Conservation (phyloP, 2,888 invertebrate species). For the Trisateles emortualis region DNA sequence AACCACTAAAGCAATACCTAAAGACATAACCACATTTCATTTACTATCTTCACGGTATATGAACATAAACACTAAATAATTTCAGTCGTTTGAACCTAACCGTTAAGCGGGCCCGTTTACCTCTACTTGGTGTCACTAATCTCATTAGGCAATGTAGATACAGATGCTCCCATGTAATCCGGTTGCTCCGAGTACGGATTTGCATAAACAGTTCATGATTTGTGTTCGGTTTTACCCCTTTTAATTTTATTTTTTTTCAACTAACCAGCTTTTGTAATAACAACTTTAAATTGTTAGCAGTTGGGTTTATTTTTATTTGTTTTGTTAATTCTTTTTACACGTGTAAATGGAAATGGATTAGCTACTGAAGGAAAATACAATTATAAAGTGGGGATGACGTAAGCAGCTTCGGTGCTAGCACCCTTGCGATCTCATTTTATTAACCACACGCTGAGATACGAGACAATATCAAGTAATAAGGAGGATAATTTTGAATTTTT, state of each 20-base stretch:
- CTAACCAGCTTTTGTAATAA: constrained; percentile 14
- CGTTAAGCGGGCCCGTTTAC: constrained; percentile 51
- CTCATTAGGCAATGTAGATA: constrained; percentile 75
- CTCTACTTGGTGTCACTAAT: constrained; percentile 68
- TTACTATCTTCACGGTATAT: constrained; percentile 3
- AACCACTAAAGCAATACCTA: not conserved
- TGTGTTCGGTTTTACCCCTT: constrained; percentile 58
- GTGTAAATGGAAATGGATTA: constrained; percentile 51
- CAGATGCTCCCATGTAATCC: constrained; percentile 74
- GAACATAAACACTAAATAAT: constrained; percentile 36
- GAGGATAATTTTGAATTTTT: constrained; percentile 1
- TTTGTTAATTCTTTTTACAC: constrained; percentile 36
- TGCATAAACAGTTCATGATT: constrained; percentile 71
- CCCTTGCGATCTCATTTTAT: constrained; percentile 27
- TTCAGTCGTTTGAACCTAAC: constrained; percentile 49
- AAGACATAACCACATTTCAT: not conserved
- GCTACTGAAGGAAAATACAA: constrained; percentile 46
- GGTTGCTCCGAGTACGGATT: constrained; percentile 63
- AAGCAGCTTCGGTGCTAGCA: constrained; percentile 41
- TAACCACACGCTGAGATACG: constrained; percentile 28
- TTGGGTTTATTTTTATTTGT: constrained; percentile 14
- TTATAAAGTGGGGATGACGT: constrained; percentile 41
- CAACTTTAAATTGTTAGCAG: constrained; percentile 12
- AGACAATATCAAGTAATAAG: constrained; percentile 20
- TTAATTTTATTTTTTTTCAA: constrained; percentile 41